Evolutionary conservation across 2,113 vertebrate species (phyloP).

Genomic region (Prietella phreatophila): DNA sequence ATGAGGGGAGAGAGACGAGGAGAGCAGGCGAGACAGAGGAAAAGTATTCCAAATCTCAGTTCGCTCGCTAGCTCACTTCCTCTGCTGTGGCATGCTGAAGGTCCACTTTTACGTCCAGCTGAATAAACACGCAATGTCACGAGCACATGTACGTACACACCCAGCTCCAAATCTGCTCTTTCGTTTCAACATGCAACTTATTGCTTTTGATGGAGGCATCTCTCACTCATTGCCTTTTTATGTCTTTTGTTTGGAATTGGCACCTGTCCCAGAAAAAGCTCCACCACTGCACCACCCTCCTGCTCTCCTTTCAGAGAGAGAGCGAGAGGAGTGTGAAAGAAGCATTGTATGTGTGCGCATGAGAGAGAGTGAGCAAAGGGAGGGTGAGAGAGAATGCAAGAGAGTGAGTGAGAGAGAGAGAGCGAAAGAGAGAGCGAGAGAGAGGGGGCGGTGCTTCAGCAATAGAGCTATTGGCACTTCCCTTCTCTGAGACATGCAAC

Average conservation of each 20-base stretch:
- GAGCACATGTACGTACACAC: conserved; percentile 5
- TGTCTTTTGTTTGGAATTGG: conserved; percentile 89
- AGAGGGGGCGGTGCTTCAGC: conserved; percentile 49
- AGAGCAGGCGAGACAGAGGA: conserved; percentile 30
- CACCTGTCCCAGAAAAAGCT: conserved; percentile 89
- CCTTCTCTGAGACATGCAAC: conserved; percentile 46
- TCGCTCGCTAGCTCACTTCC: conserved; percentile 51
- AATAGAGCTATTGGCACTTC: conserved; percentile 54
- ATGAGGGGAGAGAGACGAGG: conserved; percentile 54
- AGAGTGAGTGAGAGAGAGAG: conserved; percentile 57
- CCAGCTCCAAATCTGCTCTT: conserved; percentile 56
- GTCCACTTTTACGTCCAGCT: conserved; percentile 47
- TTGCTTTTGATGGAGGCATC: conserved; percentile 64
- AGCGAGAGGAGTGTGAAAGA: conserved; percentile 54
- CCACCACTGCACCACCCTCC: conserved; percentile 74
- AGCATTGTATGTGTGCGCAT: conserved; percentile 52
- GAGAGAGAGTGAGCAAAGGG: conserved; percentile 52
- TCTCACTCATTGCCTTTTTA: conserved; percentile 78
- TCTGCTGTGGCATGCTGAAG: conserved; percentile 27
- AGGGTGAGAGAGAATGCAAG: conserved; percentile 63
- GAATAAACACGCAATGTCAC: conserved; percentile 41
- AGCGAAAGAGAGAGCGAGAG: conserved; percentile 50
- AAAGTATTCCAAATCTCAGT: conserved; percentile 60
- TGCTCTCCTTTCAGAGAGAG: conserved; percentile 75
- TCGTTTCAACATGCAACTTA: conserved; percentile 59